Percentiles rank a stretch among this genome's conserved stretches.
Conservation (phyloP, 2,113 vertebrate genomes). For the Hydrolagus affinis region DNA sequence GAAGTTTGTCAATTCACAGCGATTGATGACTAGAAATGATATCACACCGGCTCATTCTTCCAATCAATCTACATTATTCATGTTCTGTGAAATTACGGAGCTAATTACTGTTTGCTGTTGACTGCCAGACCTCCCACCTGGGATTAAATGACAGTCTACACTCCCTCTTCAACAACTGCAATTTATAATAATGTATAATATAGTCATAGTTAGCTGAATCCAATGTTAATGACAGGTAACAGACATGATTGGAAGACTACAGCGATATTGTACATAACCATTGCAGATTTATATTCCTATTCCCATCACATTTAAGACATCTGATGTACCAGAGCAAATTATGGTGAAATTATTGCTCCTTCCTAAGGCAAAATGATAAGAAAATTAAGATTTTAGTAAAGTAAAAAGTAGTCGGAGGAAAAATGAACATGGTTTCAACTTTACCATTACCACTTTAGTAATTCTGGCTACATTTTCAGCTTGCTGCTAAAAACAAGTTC, state of each 20-base stretch:
- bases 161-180: no score
- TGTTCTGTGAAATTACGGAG: not conserved
- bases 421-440: not conserved
- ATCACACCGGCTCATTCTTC: not conserved
- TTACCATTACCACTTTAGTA: not conserved
- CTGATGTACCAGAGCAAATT: no score
- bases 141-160: no score
- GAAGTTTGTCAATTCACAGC: no score
- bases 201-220: no score
- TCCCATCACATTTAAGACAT: no score
- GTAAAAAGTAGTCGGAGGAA: not conserved
- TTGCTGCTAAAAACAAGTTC: not conserved
- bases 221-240: no score
- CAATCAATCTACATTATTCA: conserved; percentile 8
- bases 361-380: not conserved
- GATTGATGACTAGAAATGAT: not conserved
- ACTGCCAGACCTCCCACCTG: no score
- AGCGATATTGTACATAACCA: no score
- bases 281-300: no score
- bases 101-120: not conserved
- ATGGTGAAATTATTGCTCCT: not conserved
- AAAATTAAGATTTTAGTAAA: not conserved
- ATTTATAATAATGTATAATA: no score
- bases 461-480: not conserved
- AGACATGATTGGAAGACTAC: no score